Evolutionary conservation across 2,113 vertebrate species (phyloP), one percentile per base, ranked within the genome.

Genomic region (Aythya baeri): DNA sequence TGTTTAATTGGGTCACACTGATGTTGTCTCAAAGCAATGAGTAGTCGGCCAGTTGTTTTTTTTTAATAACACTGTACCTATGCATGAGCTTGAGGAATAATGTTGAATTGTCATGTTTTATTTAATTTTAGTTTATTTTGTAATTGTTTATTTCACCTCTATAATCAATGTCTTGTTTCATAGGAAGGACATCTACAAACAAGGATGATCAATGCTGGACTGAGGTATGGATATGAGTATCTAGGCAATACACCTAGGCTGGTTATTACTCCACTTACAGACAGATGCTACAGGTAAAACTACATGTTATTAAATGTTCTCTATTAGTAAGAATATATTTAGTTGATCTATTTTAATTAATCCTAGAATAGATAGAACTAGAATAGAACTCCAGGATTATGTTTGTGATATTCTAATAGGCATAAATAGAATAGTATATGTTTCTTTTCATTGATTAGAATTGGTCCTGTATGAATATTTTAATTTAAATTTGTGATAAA

Each of bases 171-270:
- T 21, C 2, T 68, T 92, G 9, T 57, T 84, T 61, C 34, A 54
- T 93, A 99, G 99, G 98, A 99, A 49, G 97, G 98, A n/a, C 96
- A 99, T 25, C 98, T 99, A 50, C 97, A 99, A 97, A 99, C 98
- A 86, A 99, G 98, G 95, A 99, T 99, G 99, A 99, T 99, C 91
- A 99, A 99, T 86, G 98, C 99, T n/a, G 99, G 98, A 44, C 97
- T 99, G 95, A 97, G 96, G 18, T 99, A 99, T 67, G 98, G 99
- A n/a, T 99, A 99, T 3, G 98, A 99, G 46, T 99, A 99, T 86
- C 98, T 99, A 80, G 98, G 99, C 52, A 99, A 99, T 94, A 99
- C 98, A 7, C 98, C 98, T 23, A 97, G 99, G 36, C 93, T 99
- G 91, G 99, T 99, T 93, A 99, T 99, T 85, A 99, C 98, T 18